Base-by-base conservation (phyloP, 2,888 invertebrate species). In the Brachypterus glaber region DNA sequence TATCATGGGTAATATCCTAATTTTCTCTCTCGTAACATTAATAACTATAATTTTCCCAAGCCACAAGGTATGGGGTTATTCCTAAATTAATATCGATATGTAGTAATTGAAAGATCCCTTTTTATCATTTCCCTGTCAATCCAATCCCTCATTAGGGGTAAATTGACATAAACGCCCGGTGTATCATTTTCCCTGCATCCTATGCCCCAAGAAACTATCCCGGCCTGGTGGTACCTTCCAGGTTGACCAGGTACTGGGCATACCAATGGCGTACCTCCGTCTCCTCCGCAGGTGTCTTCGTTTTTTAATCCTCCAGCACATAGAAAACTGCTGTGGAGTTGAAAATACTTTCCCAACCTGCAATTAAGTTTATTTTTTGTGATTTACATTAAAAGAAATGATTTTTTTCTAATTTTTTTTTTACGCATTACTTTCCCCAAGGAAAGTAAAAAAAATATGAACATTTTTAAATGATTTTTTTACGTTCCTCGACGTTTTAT, bases 141-240 rank as follows among this genome's bases (percentile, higher is more conserved):
- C 27, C 37, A 37, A 26, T 37, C 27, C n/a, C 37, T 32, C 27
- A 37, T 31, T 9, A 16, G 2, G 2, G 37, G 12, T n/a, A 37
- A 15, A 14, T 37, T 37, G 17, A 32, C 27, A 18, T 37, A 37
- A 25, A 37, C 32, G 12, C 33, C 32, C 2, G 37, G 32, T 7
- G 16, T 17, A 17, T 31, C 13, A 9, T 27, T 32, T 8, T 17
- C 33, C 15, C 27, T 21, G 15, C 37, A 37, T 16, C 27, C 37
- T 15, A 32, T 37, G 7, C 33, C 37, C 37, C 37, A 37, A 1
- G 37, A 37, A 12, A 31, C 37, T 2, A 37, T 31, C 14, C 37
- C 37, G 17, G 18, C 31, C 17, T 31, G 37, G n/a, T 37, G 37
- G 14, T 37, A 37, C 25, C 37, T 37, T 11, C 36, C 36, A 1